These are phyloP conservation scores for Felis chaus DNA, from an alignment of 2,113 vertebrate genomes.

Conservation along the genomic window DNA sequence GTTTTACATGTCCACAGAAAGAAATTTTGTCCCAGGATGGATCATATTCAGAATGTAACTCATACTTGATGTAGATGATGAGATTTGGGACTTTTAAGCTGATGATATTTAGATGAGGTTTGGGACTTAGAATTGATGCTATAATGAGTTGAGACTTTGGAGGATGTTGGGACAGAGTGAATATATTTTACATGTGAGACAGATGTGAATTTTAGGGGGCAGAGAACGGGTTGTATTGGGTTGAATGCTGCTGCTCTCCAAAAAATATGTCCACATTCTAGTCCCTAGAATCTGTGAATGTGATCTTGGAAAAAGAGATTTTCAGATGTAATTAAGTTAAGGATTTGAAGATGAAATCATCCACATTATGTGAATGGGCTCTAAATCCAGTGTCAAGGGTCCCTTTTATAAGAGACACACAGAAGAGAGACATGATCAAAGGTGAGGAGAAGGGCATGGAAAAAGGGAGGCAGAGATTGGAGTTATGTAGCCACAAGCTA, in stretches of 20 bases:
- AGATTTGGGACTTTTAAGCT: not conserved
- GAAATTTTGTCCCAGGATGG: not conserved
- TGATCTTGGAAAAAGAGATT: not conserved
- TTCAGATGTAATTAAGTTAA: not conserved
- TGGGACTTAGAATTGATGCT: not conserved
- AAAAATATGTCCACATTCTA: not conserved
- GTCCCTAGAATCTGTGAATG: not conserved
- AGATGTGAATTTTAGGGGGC: not conserved
- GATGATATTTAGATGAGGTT: not conserved
- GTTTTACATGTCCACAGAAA: not conserved
- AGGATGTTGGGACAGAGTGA: not conserved
- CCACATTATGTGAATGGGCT: not conserved
- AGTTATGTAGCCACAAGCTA: not conserved
- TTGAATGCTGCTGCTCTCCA: not conserved
- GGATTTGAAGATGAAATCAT: not conserved
- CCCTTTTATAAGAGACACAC: not conserved
- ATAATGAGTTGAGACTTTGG: not conserved
- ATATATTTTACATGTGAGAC: not conserved
- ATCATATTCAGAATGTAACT: not conserved
- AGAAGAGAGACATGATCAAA: not conserved
- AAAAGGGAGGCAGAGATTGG: not conserved
- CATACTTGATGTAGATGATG: not conserved
- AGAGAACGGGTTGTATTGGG: not conserved
- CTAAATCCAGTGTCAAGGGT: not conserved
- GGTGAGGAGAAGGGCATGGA: not conserved